Evolutionary conservation across 2,113 vertebrate genomes (phyloP).

Genomic region (Pseudorasbora parva): DNA sequence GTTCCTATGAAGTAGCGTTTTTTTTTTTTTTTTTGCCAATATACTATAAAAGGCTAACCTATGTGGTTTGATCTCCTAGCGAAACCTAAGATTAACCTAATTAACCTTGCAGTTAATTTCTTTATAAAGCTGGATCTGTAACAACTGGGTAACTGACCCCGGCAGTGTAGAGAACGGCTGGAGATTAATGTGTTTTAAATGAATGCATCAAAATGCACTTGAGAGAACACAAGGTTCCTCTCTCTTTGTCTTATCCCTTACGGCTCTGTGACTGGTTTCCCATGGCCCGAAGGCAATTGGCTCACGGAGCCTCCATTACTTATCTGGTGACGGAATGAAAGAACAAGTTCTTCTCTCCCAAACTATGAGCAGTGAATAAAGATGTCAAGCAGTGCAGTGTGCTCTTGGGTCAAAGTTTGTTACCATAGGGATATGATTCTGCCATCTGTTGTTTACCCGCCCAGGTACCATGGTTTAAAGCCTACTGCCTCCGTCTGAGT

Average conservation of each 20-base stretch:
- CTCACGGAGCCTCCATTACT: background rate
- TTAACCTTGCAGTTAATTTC: background rate
- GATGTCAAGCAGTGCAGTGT: slow-evolving; percentile 33
- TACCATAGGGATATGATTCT: slow-evolving; percentile 46
- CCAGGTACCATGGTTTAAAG: slow-evolving; percentile 36
- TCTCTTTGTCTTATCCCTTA: slow-evolving; percentile 18
- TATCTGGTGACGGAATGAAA: slow-evolving; percentile 31
- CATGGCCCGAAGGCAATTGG: background rate
- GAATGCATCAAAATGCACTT: slow-evolving; percentile 45
- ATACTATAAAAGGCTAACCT: background rate
- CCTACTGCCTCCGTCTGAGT: slow-evolving; percentile 29
- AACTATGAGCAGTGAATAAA: slow-evolving; percentile 57
- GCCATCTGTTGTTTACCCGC: slow-evolving; percentile 61
- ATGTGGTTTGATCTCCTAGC: too few relatives aligned
- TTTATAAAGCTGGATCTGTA: background rate
- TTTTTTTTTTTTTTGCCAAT: background rate
- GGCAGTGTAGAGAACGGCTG: background rate
- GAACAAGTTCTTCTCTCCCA: slow-evolving; percentile 45
- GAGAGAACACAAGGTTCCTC: slow-evolving; percentile 28
- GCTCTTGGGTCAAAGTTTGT: slow-evolving; percentile 42
- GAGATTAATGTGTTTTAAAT: slow-evolving; percentile 21
- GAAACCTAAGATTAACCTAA: slow-evolving; percentile 14
- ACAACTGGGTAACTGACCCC: slow-evolving; percentile 17
- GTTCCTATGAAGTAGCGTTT: background rate
- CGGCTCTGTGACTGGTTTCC: slow-evolving; percentile 18